A percentile compares a stretch with the other conserved stretches of the same genome.
Evolutionary conservation across 2,113 vertebrate genomes (phyloP).

Genomic region (Trinectes maculatus): DNA sequence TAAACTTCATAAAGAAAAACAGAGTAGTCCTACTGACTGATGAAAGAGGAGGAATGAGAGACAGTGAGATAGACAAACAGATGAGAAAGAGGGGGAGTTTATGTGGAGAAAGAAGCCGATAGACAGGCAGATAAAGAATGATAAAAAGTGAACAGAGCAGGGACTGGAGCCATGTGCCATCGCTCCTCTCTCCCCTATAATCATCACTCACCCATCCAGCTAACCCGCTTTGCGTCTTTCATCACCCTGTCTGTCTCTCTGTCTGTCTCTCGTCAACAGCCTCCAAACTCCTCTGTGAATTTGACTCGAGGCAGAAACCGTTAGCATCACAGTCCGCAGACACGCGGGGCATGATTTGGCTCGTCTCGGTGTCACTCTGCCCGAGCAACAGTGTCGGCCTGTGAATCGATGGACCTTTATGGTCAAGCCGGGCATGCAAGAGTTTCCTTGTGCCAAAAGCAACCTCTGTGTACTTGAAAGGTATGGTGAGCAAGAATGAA

Average conservation of each 20-base stretch:
- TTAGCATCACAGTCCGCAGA: constrained; percentile 37
- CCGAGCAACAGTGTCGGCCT: constrained; percentile 30
- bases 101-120: constrained; percentile 17
- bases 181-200: constrained; percentile 36
- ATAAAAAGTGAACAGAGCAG: constrained; percentile 28
- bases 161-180: constrained; percentile 52
- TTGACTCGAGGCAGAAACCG: constrained; percentile 39
- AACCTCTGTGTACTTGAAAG: background rate
- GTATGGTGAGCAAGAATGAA: background rate
- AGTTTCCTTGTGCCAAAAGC: background rate
- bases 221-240: constrained; percentile 64
- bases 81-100: constrained; percentile 20
- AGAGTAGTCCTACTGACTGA: constrained; percentile 23
- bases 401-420: constrained; percentile 28
- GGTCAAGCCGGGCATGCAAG: constrained; percentile 1
- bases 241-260: constrained; percentile 55
- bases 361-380: constrained; percentile 37
- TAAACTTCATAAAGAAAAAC: constrained; percentile 26
- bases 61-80: constrained; percentile 22
- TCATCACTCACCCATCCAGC: constrained; percentile 52
- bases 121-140: constrained; percentile 29
- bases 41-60: constrained; percentile 40
- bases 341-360: constrained; percentile 37
- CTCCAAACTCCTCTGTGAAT: constrained; percentile 27
- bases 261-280: constrained; percentile 52